Evolutionary conservation across 2,797 vertebrate species (phyloP).

Genomic region (Clarias platycephalus): DNA sequence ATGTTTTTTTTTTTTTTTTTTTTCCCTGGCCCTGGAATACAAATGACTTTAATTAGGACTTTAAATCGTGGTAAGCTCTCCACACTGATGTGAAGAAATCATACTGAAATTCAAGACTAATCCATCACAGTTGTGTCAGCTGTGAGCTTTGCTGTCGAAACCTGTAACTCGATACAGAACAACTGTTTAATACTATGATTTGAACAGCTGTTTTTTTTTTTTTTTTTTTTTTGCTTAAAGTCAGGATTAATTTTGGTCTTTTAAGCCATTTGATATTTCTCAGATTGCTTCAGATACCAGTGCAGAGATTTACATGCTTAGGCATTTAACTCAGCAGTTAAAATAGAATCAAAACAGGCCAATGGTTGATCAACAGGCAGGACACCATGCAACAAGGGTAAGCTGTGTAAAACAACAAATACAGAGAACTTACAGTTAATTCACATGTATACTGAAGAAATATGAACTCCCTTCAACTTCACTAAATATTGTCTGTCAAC

Average conservation of each 20-base stretch:
- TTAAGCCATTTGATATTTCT: not conserved
- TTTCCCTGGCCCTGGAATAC: not conserved
- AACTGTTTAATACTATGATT: not conserved
- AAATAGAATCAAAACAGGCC: not conserved
- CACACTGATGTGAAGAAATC: conserved; percentile 16
- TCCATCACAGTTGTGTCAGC: conserved; percentile 12
- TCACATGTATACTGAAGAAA: not conserved
- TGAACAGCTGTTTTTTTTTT: not conserved
- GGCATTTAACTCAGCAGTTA: not conserved
- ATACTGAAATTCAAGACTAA: conserved; percentile 37
- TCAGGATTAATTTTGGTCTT: not conserved
- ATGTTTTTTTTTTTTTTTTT: conserved; percentile 20
- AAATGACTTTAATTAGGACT: conserved; percentile 28
- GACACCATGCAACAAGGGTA: not conserved
- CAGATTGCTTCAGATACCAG: not conserved
- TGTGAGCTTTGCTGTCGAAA: conserved; percentile 15
- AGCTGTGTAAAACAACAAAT: not conserved
- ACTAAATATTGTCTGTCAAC: too few relatives aligned
- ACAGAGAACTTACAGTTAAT: not conserved
- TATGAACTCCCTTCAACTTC: too few relatives aligned
- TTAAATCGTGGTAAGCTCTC: conserved; percentile 7
- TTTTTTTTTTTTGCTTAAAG: not conserved
- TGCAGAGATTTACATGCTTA: not conserved
- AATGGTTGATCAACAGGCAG: not conserved
- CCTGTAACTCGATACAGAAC: not conserved